phyloP scores from a whole-genome alignment of 2,888 invertebrate species.

The Pilophorus perplexus region DNA sequence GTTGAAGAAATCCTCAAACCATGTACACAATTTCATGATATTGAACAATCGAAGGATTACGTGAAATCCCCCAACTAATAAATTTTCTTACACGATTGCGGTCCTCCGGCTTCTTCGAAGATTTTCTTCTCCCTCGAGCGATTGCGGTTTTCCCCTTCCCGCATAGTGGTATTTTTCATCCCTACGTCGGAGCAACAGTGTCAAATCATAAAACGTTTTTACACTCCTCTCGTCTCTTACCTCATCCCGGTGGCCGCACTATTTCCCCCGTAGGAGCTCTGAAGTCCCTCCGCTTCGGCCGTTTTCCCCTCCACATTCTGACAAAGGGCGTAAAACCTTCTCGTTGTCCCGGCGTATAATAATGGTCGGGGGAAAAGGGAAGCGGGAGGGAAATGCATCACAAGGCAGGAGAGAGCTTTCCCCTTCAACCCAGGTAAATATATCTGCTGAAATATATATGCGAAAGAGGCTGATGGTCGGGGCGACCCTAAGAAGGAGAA shows the following conservation, averaged over 20 bases:
- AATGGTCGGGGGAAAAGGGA: neutral
- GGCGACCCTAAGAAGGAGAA: neutral
- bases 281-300: neutral
- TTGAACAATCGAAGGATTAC: too few species aligned
- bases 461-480: conserved; percentile 12
- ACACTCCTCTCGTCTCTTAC: conserved; percentile 8
- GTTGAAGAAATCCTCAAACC: too few species aligned
- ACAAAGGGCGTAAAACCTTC: conserved; percentile 17
- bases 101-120: neutral
- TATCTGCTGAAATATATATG: conserved; percentile 25
- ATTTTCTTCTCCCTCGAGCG: neutral
- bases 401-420: neutral
- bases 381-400: neutral
- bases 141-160: neutral
- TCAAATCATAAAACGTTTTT: conserved; percentile 36
- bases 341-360: conserved; percentile 23
- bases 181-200: conserved; percentile 10
- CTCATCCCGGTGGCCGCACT: neutral
- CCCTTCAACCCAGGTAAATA: neutral
- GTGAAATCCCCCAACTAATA: neutral
- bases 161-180: neutral
- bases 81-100: neutral
- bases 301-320: neutral
- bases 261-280: neutral
- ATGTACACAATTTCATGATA: too few species aligned